A percentile compares a stretch with the other conserved stretches of the same genome.
These are phyloP conservation scores for Electrona antarctica DNA, from an alignment of 2,113 vertebrate genomes.

Conservation along the genomic window DNA sequence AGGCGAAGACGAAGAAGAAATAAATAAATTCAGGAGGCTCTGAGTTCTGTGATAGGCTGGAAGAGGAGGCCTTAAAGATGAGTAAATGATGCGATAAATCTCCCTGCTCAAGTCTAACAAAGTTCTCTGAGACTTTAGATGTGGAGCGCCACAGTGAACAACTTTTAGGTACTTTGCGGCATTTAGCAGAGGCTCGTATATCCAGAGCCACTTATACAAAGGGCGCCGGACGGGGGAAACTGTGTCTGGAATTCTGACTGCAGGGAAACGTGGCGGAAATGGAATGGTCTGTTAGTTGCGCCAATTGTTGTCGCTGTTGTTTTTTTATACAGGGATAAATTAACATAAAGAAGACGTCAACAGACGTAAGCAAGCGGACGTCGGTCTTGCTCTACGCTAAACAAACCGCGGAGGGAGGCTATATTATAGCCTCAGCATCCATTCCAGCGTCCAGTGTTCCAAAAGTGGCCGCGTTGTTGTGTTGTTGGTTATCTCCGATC, in stretches of 20 bases:
- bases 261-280: not conserved
- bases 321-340: no score
- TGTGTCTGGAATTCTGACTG: conserved; percentile 2
- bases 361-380: no score
- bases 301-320: no score
- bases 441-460: no score
- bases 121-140: not conserved
- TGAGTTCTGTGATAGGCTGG: not conserved
- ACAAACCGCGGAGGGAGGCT: no score
- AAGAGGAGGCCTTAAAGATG: conserved; percentile 7
- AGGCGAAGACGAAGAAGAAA: no score
- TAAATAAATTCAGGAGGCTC: not conserved
- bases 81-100: conserved; percentile 1
- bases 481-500: no score
- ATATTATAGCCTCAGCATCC: no score
- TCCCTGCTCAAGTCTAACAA: not conserved
- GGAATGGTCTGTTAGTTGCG: no score
- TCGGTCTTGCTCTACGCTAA: no score
- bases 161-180: not conserved
- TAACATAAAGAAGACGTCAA: no score
- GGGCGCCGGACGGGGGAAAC: not conserved
- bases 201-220: not conserved
- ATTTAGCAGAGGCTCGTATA: not conserved
- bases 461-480: no score
- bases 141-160: conserved; percentile 14